Evolutionary conservation across 2,113 vertebrate species (phyloP).

Genomic region (Cyanoderma ruficeps): DNA sequence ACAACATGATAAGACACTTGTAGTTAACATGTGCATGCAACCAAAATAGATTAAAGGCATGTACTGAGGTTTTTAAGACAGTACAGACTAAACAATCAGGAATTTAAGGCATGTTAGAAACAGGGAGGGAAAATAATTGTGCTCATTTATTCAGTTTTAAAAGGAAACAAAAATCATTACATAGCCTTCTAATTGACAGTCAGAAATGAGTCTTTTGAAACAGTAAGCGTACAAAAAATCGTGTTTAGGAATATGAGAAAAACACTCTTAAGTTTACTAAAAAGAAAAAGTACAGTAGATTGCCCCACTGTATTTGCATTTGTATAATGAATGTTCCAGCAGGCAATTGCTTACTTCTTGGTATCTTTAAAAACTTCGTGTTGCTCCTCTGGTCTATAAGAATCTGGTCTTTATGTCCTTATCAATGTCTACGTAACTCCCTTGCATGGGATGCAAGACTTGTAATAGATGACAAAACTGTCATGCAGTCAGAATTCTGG

Average conservation of each 20-base stretch:
- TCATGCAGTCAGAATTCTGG: neutral
- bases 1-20: conserved; percentile 14
- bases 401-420: neutral
- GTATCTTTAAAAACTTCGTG: neutral
- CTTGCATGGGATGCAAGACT: neutral
- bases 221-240: neutral
- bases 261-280: neutral
- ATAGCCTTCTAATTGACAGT: conserved; percentile 28
- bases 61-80: neutral
- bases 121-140: conserved; percentile 33
- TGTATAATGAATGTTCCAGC: neutral
- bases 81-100: conserved; percentile 14
- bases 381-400: neutral
- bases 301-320: neutral
- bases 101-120: conserved; percentile 56
- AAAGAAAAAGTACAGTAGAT: neutral
- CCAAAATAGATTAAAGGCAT: conserved; percentile 42
- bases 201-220: conserved; percentile 2
- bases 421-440: neutral
- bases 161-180: conserved; percentile 36
- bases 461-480: neutral
- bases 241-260: neutral
- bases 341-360: neutral
- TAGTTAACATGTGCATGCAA: conserved; percentile 25
- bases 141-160: conserved; percentile 53